Evolutionary conservation across 1,140 invertebrate species (phyloP).

Genomic region (Zaprionus vittiger): DNA sequence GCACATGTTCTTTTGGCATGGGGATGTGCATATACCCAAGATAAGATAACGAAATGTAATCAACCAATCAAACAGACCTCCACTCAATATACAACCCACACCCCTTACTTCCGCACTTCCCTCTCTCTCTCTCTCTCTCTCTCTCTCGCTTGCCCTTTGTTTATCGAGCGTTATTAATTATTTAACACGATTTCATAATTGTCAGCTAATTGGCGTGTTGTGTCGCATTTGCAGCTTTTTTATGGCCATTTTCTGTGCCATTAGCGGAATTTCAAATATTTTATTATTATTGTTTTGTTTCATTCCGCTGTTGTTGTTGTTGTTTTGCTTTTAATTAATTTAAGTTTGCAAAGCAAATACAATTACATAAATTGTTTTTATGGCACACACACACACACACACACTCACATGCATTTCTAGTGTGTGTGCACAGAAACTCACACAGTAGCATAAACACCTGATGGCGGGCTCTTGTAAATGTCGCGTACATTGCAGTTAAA

Average conservation of each 20-base stretch:
- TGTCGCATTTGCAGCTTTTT: conserved; percentile 19
- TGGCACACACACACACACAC: not conserved
- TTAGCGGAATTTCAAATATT: conserved; percentile 18
- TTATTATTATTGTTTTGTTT: conserved; percentile 11
- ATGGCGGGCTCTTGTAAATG: conserved; percentile 35
- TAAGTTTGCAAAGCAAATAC: conserved; percentile 37
- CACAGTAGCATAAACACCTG: conserved; percentile 13
- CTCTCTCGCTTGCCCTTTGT: not conserved
- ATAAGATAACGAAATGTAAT: not conserved
- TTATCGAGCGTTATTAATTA: conserved; percentile 31
- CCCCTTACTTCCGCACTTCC: not conserved
- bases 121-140: not conserved
- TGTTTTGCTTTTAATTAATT: conserved; percentile 43
- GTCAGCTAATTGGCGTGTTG: conserved; percentile 38
- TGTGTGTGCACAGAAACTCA: conserved; percentile 1
- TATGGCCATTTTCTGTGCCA: conserved; percentile 18
- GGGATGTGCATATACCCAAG: not conserved
- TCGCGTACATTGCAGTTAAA: conserved; percentile 42
- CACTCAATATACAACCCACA: not conserved
- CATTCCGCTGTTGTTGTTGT: conserved; percentile 2
- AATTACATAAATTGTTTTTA: conserved; percentile 52
- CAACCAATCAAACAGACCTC: too few species aligned
- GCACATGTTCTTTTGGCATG: not conserved
- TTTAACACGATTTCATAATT: conserved; percentile 42
- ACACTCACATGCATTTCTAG: conserved; percentile 6